A percentile compares a stretch with the other conserved stretches of the same genome.
These are phyloP conservation scores for Bombus breviceps DNA, from an alignment of 1,140 invertebrate genomes.

Conservation along the genomic window DNA sequence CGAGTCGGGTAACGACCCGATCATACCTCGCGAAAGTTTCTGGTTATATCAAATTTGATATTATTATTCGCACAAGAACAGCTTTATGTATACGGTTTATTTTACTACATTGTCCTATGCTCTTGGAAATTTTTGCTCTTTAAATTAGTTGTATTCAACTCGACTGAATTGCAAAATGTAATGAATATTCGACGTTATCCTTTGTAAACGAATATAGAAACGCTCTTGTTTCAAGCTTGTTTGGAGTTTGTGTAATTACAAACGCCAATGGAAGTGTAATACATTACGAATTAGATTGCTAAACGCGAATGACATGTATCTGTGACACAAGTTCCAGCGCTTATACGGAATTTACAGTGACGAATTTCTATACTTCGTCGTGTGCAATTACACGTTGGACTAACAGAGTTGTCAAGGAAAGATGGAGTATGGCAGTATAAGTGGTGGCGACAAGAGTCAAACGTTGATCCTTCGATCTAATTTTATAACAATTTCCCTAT, in stretches of 20 bases:
- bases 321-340: no score
- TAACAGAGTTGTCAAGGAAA: not conserved
- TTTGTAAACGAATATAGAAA: not conserved
- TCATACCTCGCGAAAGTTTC: no score
- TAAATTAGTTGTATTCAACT: not conserved
- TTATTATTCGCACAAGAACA: no score
- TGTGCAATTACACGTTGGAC: not conserved
- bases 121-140: not conserved
- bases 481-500: not conserved
- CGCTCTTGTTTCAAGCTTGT: not conserved
- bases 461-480: not conserved
- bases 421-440: no score
- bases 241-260: not conserved
- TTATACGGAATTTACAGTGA: conserved; percentile 1
- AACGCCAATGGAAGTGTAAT: not conserved
- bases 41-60: no score
- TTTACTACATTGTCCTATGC: not conserved
- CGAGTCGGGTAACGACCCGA: no score
- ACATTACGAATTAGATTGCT: not conserved
- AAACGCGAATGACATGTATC: not conserved
- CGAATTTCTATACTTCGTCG: not conserved
- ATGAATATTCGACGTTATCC: not conserved
- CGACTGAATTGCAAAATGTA: not conserved
- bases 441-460: not conserved
- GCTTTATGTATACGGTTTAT: no score